Evolutionary conservation across 2,888 invertebrate genomes (phyloP).

Genomic region (Agonum fuliginosum): DNA sequence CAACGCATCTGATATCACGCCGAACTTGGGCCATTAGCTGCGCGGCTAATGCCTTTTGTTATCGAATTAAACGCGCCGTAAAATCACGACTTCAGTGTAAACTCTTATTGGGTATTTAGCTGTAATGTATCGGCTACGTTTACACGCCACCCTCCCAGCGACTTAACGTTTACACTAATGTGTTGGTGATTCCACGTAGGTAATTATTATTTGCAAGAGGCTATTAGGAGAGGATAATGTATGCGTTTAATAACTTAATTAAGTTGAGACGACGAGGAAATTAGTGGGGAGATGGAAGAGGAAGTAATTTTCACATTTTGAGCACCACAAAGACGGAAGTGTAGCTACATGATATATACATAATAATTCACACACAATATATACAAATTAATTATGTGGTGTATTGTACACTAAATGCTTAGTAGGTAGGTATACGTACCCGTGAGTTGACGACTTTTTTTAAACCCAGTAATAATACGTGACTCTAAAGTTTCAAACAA

Average conservation of each 20-base stretch:
- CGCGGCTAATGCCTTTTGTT: constrained; percentile 53
- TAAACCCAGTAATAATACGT: too few species aligned
- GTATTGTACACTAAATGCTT: too few species aligned
- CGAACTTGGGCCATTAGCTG: constrained; percentile 32
- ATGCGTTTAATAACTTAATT: constrained; percentile 32
- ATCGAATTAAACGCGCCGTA: constrained; percentile 55
- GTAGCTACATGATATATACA: too few species aligned
- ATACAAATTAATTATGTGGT: too few species aligned
- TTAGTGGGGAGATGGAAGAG: too few species aligned
- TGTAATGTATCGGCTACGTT: constrained; percentile 44
- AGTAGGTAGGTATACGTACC: too few species aligned
- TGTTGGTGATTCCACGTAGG: too few species aligned
- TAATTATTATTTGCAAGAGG: constrained; percentile 18
- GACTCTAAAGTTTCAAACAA: too few species aligned
- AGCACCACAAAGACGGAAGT: too few species aligned
- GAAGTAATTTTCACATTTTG: too few species aligned
- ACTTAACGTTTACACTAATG: neutral
- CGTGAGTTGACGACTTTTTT: too few species aligned
- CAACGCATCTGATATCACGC: constrained; percentile 49
- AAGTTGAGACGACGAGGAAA: neutral
- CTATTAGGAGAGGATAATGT: constrained; percentile 1
- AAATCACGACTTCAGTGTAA: constrained; percentile 58
- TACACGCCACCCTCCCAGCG: constrained; percentile 40
- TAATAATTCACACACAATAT: too few species aligned
- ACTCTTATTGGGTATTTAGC: constrained; percentile 57